Base-by-base conservation (phyloP, 2,113 vertebrate genomes). In the Thalassoma bifasciatum region DNA sequence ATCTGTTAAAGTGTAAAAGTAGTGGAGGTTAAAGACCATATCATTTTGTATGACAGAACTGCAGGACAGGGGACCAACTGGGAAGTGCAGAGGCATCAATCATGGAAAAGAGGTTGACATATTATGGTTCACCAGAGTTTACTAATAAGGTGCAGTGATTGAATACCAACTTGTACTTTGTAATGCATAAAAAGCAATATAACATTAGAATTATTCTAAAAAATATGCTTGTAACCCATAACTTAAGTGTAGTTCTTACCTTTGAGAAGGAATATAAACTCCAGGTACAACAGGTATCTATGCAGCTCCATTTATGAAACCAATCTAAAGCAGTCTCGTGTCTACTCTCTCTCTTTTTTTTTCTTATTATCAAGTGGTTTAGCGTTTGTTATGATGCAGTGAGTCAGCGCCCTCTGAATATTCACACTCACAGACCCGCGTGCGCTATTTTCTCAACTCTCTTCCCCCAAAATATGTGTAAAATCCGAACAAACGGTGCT, bases 241-340 rank as follows among this genome's bases (percentile, higher is more conserved):
- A 30, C 6, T 30, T 30, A 4, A 6, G 6, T 4, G 14, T 4
- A 17, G 24, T 26, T 84, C 88, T 88, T 91, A 94, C 94, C 93
- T 93, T 88, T 92, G 10, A 93, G 79, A 16, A 94, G 87, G 64
- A 94, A 63, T 60, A 92, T 69, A 74, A 89, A 87, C 81, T 90
- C 81, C 74, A 94, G 63, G 72, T 83, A 76, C 52, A 93, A 24
- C 83, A 93, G 80, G 80, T 82, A 89, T 86, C 77, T 90, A 10
- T 66, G 74, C 57, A 88, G 81, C 86, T 93, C 92, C 94, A 95
- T 95, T 85, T 88, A 67, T 53, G 36, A 75, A 57, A 34, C n/a
- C 9, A 19, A 47, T 68, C 30, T 36, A 77, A 75, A 68, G 51
- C 49, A 30, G 30, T 30, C 30, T 30, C 73, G 65, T 71, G 13